Evolutionary conservation across 2,797 vertebrate genomes (phyloP).

Genomic region (Coregonus ussuriensis): DNA sequence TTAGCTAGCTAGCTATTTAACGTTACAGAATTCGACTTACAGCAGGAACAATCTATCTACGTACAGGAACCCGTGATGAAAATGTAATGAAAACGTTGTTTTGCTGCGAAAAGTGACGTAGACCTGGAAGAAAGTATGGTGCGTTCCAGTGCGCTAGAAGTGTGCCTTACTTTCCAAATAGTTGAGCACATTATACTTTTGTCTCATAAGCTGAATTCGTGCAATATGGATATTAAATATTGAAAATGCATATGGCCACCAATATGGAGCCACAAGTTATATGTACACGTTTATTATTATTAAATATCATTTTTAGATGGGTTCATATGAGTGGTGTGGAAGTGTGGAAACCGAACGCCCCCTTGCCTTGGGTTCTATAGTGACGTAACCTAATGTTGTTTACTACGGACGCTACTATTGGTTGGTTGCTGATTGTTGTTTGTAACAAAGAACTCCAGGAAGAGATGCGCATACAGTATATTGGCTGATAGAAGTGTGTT

Average conservation of each 20-base stretch:
- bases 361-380: not conserved
- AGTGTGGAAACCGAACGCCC: not conserved
- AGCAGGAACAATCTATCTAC: not conserved
- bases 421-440: not conserved
- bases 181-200: too few relatives aligned
- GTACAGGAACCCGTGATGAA: not conserved
- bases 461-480: not conserved
- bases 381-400: not conserved
- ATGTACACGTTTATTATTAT: not conserved
- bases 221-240: not conserved
- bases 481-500: not conserved
- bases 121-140: not conserved
- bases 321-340: not conserved
- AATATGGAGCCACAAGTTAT: not conserved
- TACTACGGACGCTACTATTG: not conserved
- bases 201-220: not conserved
- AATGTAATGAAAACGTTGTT: not conserved
- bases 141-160: not conserved
- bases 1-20: not conserved
- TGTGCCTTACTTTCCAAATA: not conserved
- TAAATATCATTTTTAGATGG: not conserved
- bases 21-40: not conserved
- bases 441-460: constrained; percentile 1
- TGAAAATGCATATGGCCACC: not conserved
- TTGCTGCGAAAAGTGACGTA: not conserved